Base-by-base conservation (phyloP, 1,140 invertebrate genomes). In the Octopus sinensis region DNA sequence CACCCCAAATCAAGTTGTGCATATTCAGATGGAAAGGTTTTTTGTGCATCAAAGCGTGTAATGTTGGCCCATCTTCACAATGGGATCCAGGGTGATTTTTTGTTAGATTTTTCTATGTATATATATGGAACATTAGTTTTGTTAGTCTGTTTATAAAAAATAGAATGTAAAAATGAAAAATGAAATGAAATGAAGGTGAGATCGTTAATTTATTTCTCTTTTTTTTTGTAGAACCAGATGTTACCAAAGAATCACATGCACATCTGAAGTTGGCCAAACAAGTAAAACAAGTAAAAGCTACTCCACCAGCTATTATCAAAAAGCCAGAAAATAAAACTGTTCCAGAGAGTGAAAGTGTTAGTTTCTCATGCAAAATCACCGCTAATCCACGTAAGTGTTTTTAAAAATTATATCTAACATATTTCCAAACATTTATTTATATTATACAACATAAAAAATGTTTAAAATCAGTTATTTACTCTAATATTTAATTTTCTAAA, bases 301-400 rank as follows among this genome's bases (percentile, higher is more conserved):
- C 82, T 56, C 77, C 84, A 5, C 85, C 86, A 17, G 6, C 73
- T 71, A 83, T 85, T 7, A 51, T 84, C 9, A 83, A 86, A 80
- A 80, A 84, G 78, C 88, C 87, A 75, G 83, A 83, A 73, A 85
- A 86, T 77, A 81, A 85, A 52, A 85, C 84, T 17, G 87, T 89
- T 23, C 87, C 89, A 78, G 89, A 89, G 68, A 88, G 89, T 75
- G 86, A 89, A 84, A 86, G 86, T 77, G 87, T 87, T 52, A 88
- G 82, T 6, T 89, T 90, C 82, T 85, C 81, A 23, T 88, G 87
- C 78, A 86, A 79, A 53, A 89, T 89, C 30, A 84, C 76, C n/a
- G 88, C 88, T 79, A 85, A 83, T 78, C 88, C 89, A 83, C 56
- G 89, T 88, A 86, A 85, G 85, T 80, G 52, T 56, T 76, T 73